These are phyloP conservation scores for Hyles lineata DNA, from an alignment of 2,888 invertebrate genomes.

Conservation along the genomic window DNA sequence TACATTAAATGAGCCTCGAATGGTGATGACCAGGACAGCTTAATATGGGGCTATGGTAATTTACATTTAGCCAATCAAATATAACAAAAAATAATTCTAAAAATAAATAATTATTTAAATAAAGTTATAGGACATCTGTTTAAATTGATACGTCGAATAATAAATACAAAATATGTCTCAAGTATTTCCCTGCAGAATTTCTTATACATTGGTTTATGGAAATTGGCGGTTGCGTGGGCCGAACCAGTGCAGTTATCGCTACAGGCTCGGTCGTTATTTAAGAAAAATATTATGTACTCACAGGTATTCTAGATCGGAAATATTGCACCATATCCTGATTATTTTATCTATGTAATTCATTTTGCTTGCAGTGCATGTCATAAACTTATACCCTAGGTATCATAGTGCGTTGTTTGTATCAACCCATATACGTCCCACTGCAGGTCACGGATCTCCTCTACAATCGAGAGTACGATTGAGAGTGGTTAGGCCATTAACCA, in stretches of 20 bases:
- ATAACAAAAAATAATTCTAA: too few relatives aligned
- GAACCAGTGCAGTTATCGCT: conserved; percentile 34
- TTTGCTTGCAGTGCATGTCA: not conserved
- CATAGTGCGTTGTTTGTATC: too few relatives aligned
- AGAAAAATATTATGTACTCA: not conserved
- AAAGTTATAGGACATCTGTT: too few relatives aligned
- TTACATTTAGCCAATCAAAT: too few relatives aligned
- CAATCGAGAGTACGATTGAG: too few relatives aligned
- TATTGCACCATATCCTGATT: conserved; percentile 6
- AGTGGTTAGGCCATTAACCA: too few relatives aligned
- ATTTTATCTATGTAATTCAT: not conserved
- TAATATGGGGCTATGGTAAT: too few relatives aligned
- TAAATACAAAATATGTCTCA: not conserved
- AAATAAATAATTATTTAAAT: too few relatives aligned
- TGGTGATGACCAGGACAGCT: too few relatives aligned
- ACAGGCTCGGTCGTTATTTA: conserved; percentile 11
- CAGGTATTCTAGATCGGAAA: conserved; percentile 7
- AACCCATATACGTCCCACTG: too few relatives aligned
- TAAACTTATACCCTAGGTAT: not conserved
- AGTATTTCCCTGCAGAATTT: not conserved
- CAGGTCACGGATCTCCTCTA: too few relatives aligned
- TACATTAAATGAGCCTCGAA: not conserved
- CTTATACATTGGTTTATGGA: conserved; percentile 41
- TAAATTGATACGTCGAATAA: not conserved
- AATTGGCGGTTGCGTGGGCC: conserved; percentile 56